Percentiles rank a stretch among this genome's conserved stretches.
These are phyloP conservation scores for Propithecus deckenii DNA, from an alignment of 2,797 vertebrate species.

Conservation along the genomic window DNA sequence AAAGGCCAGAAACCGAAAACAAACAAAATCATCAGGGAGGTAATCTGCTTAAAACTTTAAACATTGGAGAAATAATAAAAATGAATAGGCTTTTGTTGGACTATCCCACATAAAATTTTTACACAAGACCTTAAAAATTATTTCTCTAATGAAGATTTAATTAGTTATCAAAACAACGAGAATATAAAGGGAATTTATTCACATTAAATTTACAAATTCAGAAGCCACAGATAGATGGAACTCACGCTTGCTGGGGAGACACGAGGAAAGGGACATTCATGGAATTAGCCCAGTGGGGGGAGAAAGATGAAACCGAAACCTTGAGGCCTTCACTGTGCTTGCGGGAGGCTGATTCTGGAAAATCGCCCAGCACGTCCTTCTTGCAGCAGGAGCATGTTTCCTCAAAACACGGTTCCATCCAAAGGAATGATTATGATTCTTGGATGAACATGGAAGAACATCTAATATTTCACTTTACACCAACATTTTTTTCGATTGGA, in stretches of 20 bases:
- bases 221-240: neutral
- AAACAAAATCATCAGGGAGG: neutral
- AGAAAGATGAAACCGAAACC: neutral
- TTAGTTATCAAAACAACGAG: neutral
- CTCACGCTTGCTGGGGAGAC: neutral
- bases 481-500: neutral
- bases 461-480: constrained; percentile 12
- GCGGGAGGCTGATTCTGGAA: neutral
- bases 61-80: neutral
- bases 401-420: neutral
- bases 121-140: neutral
- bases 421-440: neutral
- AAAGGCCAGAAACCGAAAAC: constrained; percentile 9
- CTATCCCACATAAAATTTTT: neutral
- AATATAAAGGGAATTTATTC: constrained; percentile 4
- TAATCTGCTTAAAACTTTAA: neutral
- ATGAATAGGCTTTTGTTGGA: neutral
- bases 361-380: neutral
- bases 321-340: neutral
- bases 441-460: neutral
- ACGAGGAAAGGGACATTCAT: neutral
- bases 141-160: neutral
- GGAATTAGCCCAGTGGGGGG: neutral
- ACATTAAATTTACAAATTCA: neutral
- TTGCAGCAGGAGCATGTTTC: neutral